Base-by-base conservation (phyloP, 2,888 invertebrate genomes). In the Philaethria dido region DNA sequence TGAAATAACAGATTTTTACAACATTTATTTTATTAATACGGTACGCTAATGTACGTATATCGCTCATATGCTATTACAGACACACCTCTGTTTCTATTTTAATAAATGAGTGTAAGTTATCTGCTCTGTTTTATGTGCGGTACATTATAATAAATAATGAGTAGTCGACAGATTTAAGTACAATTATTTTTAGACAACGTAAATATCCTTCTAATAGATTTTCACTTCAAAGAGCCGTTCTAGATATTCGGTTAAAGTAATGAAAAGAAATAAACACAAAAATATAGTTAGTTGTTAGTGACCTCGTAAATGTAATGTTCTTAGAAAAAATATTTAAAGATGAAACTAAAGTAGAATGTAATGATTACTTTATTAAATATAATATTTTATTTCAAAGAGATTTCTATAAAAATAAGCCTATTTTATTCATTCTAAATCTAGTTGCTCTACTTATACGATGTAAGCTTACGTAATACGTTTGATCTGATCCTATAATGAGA, bases 161-260 rank as follows among this genome's bases (percentile, higher is more conserved):
- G 69, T 71, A 72, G 78, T 73, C 75, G 77, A 79, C 77, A 79
- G 78, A 76, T 73, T 78, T 74, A 74, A 73, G 70, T 69, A 71
- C 71, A 74, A 75, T 78, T 78, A 75, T 77, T 78, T 77, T 75
- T 75, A 75, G 73, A 74, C 55, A 73, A 73, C 74, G 71, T 79
- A 79, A 79, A 80, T 79, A 79, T 78, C 78, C 73, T 73, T 72
- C 73, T 75, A 73, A 73, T 73, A 72, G 72, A 75, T 71, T 72
- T 62, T 71, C 72, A 76, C 77, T 76, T 78, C 79, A 79, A 79
- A 80, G 79, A 76, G 75, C 69, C 69, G 74, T 74, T 72, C 68
- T 64, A 73, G 73, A 76, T 76, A 77, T 74, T 75, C 74, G 73
- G 74, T 62, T 73, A 72, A 75, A 74, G 72, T 74, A 77, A 72